Percentiles rank a stretch among this genome's conserved stretches.
phyloP scores from a whole-genome alignment of 2,888 invertebrate species.

The Eristalis arbustorum region DNA sequence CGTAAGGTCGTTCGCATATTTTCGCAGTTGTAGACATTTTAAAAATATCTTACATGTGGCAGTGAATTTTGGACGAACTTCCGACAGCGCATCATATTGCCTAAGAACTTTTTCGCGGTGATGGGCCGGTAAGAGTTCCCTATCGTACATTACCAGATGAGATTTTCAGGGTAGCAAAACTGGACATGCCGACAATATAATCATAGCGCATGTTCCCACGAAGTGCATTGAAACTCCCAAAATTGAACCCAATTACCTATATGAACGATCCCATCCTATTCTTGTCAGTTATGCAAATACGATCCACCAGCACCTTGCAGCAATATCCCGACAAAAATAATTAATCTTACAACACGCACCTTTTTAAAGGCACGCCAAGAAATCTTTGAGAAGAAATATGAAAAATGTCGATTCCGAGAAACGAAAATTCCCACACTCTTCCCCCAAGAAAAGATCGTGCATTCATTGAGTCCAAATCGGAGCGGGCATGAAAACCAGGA shows the following conservation, averaged over 20 bases:
- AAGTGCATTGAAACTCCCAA: neutral
- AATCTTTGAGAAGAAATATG: constrained; percentile 3
- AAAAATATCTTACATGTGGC: too few relatives aligned
- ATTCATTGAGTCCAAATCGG: constrained; percentile 19
- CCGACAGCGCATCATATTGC: too few relatives aligned
- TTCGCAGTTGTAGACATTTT: too few relatives aligned
- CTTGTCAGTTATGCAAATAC: constrained; percentile 56
- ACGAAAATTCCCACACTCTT: constrained; percentile 65
- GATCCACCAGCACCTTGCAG: constrained; percentile 1
- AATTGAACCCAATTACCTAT: neutral
- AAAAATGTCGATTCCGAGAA: constrained; percentile 56
- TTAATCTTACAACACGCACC: constrained; percentile 30
- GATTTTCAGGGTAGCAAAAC: too few relatives aligned
- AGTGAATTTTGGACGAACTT: too few relatives aligned
- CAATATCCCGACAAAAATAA: constrained; percentile 13
- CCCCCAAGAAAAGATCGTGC: constrained; percentile 17
- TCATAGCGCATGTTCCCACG: neutral
- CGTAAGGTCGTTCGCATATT: too few relatives aligned
- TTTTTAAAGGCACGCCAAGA: neutral
- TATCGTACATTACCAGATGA: too few relatives aligned
- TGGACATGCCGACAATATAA: too few relatives aligned
- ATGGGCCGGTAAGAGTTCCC: too few relatives aligned
- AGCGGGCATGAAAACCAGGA: constrained; percentile 53
- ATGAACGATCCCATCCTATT: neutral
- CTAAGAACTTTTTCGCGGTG: too few relatives aligned